Evolutionary conservation across 2,113 vertebrate genomes (phyloP).

Genomic region (Syngnathoides biaculeatus): DNA sequence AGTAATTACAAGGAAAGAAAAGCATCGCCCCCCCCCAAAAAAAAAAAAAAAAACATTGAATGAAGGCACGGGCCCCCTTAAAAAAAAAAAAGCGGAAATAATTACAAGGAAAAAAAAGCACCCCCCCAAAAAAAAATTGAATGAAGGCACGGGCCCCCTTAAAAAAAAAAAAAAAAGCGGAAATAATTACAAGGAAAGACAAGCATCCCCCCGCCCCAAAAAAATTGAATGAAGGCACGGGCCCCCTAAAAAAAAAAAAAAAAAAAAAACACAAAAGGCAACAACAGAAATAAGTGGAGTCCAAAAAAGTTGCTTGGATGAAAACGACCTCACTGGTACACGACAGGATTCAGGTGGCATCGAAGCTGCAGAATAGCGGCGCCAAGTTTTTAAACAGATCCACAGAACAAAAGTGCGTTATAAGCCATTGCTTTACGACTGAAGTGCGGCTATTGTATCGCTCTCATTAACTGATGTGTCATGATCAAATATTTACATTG

Average conservation of each 20-base stretch:
- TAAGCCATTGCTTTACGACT: not conserved
- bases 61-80: conserved; percentile 63
- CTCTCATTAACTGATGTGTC: not conserved
- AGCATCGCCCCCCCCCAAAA: conserved; percentile 43
- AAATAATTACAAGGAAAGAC: conserved; percentile 40
- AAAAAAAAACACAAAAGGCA: conserved; percentile 68
- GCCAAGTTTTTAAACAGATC: not conserved
- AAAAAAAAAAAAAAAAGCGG: conserved; percentile 43
- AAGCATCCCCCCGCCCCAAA: conserved; percentile 51
- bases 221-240: conserved; percentile 61
- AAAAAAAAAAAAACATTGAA: no score
- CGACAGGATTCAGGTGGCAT: conserved; percentile 73
- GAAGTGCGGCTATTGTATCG: not conserved
- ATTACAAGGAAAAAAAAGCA: conserved; percentile 56
- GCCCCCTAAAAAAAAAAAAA: conserved; percentile 29
- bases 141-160: no score
- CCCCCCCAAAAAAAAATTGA: no score
- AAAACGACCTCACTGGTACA: conserved; percentile 66
- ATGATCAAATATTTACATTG: conserved; percentile 51
- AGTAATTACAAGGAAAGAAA: conserved; percentile 45
- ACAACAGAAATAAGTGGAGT: conserved; percentile 74
- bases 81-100: not conserved
- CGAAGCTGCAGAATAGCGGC: conserved; percentile 81
- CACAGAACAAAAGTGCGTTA: not conserved
- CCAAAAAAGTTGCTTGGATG: conserved; percentile 54